A percentile compares a stretch with the other conserved stretches of the same genome.
These are phyloP conservation scores for Heliothis subflexa DNA, from an alignment of 1,140 invertebrate genomes.

Conservation along the genomic window DNA sequence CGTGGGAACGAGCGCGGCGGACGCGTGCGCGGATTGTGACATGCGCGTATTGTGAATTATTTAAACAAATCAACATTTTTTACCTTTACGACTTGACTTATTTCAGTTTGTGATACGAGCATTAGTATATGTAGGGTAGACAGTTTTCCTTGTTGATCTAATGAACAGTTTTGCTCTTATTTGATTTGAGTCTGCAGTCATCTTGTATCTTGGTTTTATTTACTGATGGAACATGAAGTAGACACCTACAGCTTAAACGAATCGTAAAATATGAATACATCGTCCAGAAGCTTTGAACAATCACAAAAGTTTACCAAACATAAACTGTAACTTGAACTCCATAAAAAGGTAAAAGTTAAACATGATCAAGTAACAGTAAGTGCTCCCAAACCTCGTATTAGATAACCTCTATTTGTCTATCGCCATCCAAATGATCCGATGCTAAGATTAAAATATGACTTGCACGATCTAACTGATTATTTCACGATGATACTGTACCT, in stretches of 20 bases:
- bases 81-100: conserved; percentile 52
- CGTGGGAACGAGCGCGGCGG: conserved; percentile 76
- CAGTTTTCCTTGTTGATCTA: background rate
- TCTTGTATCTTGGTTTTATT: too few relatives aligned
- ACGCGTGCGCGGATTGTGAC: conserved; percentile 79
- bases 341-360: conserved; percentile 5
- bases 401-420: conserved; percentile 41
- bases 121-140: background rate
- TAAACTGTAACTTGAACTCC: background rate
- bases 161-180: too few relatives aligned
- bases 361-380: conserved; percentile 47
- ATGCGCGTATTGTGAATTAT: conserved; percentile 76
- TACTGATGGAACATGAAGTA: too few relatives aligned
- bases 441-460: conserved; percentile 42
- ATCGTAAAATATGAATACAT: too few relatives aligned
- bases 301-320: background rate
- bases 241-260: too few relatives aligned
- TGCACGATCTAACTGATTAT: conserved; percentile 43
- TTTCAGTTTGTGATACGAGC: conserved; percentile 14
- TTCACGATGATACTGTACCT: conserved; percentile 31
- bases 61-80: conserved; percentile 76
- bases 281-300: background rate
- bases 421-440: conserved; percentile 24
- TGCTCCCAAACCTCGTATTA: conserved; percentile 59
- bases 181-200: too few relatives aligned